Evolutionary conservation across 2,888 invertebrate genomes (phyloP), one percentile per base, ranked within the genome.

Genomic region (Melangyna quadrimaculata): DNA sequence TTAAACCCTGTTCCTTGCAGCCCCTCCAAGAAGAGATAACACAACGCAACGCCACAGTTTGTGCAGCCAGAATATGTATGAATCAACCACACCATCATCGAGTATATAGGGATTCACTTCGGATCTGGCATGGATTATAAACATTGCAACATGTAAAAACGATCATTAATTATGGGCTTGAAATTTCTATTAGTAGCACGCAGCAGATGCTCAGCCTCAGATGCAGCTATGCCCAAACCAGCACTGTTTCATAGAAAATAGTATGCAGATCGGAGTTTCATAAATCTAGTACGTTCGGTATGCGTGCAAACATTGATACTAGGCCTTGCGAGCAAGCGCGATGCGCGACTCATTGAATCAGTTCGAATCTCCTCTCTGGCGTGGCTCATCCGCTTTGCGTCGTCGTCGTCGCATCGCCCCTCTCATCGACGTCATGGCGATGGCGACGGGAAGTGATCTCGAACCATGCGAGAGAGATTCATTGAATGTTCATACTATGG

Each of bases 111-210:
- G 61, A 78, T 75, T 71, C 57, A 65, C 70, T 67, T 71, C 55
- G 48, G 32, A 72, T 72, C 82, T 67, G 72, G 77, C 70, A 61
- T 70, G 63, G 77, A 84, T 77, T 74, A 77, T 70, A 84, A 84
- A 87, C 84, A 84, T 84, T 86, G 87, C 75, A 84, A 74, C 86
- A 87, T 83, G 87, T 82, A 88, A 88, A 88, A 88, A 86, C 80
- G 86, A 83, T 87, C 87, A 88, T 88, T 88, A 88, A 88, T 88
- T 88, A 88, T 87, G 86, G 80, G 86, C 79, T 87, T 87, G 86
- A 83, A 87, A 87, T 88, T 88, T 88, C 88, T 88, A 88, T 88
- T 88, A 87, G 87, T 78, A 73, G 81, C 87, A 87, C 81, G 82
- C 87, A 87, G 87, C 82, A 82, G 82, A 86, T 87, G 80, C 77